Base-by-base conservation (phyloP, 2,113 vertebrate genomes). In the Pogonocichla stellata region DNA sequence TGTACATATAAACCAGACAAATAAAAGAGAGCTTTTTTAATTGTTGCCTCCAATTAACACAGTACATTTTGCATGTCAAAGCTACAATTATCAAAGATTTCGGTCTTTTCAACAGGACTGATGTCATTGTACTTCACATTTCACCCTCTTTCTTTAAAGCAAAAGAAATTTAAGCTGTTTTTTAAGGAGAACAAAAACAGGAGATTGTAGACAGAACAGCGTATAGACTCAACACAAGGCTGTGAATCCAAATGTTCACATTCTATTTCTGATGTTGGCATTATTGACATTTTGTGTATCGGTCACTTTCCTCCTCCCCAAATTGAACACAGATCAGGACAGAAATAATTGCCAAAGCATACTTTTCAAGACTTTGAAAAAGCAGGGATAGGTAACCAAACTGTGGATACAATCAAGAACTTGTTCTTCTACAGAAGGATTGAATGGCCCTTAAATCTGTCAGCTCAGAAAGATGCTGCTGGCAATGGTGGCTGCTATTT, bases 281-380 rank as follows among this genome's bases (percentile, higher is more conserved):
- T 33, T n/a, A 77, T 8, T 4, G 15, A 38, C 11, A 50, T 83
- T 69, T 73, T 24, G 7, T 14, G 8, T 80, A 72, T 9, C 1
- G 0, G 25, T n/a, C 1, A 7, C 19, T 65, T 86, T 50, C 28
- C 22, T 85, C n/a, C 42, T 33, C 14, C 51, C 12, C 67, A 77
- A 16, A 70, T 0, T 40, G 36, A 88, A 50, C 12, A 31, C 0
- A 0, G 50, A 70, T 57, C 14, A 45, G 6, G 4, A 62, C 8
- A 6, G 15, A 92, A 61, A 4, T 42, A 54, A 86, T n/a, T 69
- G 42, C 28, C 42, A 73, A 64, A 48, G 22, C 14, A 40, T 16
- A 64, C 3, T 50, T 57, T n/a, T 62, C 17, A 38, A 86, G 72
- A 58, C n/a, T 25, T 53, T 60, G 33, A 57, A 80, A 88, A 42